These are phyloP conservation scores for Odontomyia ornata DNA, from an alignment of 2,888 invertebrate species.

Conservation along the genomic window DNA sequence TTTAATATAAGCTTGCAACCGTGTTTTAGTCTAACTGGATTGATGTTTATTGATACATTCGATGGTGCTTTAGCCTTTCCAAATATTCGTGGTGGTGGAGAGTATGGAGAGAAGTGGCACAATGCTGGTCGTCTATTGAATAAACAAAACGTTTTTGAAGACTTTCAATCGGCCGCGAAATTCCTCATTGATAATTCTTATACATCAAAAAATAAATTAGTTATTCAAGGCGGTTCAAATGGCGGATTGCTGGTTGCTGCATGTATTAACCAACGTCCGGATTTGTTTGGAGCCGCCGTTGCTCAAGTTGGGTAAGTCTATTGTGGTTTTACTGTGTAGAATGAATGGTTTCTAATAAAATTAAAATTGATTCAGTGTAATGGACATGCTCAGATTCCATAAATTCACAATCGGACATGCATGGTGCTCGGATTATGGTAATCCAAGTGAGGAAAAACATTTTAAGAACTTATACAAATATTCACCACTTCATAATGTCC, in stretches of 20 bases:
- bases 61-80: conserved; percentile 90
- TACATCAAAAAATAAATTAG: conserved; percentile 77
- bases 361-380: conserved; percentile 71
- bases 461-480: conserved; percentile 86
- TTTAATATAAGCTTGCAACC: conserved; percentile 94
- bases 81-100: conserved; percentile 96
- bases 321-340: background rate
- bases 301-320: conserved; percentile 92
- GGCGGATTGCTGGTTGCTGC: conserved; percentile 96
- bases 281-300: conserved; percentile 91
- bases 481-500: conserved; percentile 94
- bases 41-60: conserved; percentile 90
- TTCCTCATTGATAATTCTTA: conserved; percentile 84
- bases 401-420: conserved; percentile 98
- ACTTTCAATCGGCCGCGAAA: conserved; percentile 92
- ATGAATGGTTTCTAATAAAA: background rate
- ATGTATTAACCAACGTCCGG: conserved; percentile 93
- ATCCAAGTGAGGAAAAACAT: conserved; percentile 84
- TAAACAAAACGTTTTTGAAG: conserved; percentile 97
- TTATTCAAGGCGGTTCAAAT: conserved; percentile 95
- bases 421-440: conserved; percentile 96
- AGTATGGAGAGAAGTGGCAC: conserved; percentile 98
- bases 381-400: conserved; percentile 97
- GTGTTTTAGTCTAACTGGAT: conserved; percentile 83
- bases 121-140: conserved; percentile 88